Percentiles rank a stretch among this genome's conserved stretches.
Conservation (phyloP, 2,797 vertebrate genomes). For the Eospalax fontanierii region DNA sequence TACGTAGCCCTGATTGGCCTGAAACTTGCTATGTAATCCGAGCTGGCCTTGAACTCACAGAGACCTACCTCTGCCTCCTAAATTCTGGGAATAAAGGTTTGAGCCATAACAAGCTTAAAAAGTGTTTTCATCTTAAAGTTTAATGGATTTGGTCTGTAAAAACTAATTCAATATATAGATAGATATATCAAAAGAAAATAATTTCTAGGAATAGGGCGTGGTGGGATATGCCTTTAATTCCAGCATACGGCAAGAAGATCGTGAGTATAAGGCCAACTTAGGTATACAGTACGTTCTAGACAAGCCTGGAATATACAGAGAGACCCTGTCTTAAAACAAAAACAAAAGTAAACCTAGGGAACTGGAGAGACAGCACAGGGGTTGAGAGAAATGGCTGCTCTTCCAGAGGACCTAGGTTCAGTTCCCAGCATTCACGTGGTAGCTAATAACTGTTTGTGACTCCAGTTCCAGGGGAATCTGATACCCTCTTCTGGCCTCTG, state of each 20-base stretch:
- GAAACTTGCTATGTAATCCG: conserved; percentile 14
- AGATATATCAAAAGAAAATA: conserved; percentile 20
- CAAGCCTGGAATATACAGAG: neutral
- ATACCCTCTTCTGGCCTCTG: too few relatives aligned
- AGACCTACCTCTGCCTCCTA: too few relatives aligned
- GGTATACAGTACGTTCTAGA: neutral
- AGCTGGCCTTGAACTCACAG: too few relatives aligned
- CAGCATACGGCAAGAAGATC: neutral
- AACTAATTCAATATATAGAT: conserved; percentile 28
- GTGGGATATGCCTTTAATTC: neutral
- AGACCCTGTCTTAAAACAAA: neutral
- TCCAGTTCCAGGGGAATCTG: too few relatives aligned
- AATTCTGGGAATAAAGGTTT: too few relatives aligned
- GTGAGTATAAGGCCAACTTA: neutral
- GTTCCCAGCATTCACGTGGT: neutral
- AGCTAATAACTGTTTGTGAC: too few relatives aligned
- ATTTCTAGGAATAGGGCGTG: neutral
- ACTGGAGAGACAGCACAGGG: too few relatives aligned
- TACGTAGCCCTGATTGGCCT: neutral
- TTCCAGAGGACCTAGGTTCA: too few relatives aligned
- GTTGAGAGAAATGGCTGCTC: too few relatives aligned
- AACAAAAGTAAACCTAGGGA: neutral
- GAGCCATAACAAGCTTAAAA: too few relatives aligned
- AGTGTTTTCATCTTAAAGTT: too few relatives aligned
- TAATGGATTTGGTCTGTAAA: neutral